A percentile compares a stretch with the other conserved stretches of the same genome.
Evolutionary conservation across 2,888 invertebrate species (phyloP).

Genomic region (Hyalella azteca): DNA sequence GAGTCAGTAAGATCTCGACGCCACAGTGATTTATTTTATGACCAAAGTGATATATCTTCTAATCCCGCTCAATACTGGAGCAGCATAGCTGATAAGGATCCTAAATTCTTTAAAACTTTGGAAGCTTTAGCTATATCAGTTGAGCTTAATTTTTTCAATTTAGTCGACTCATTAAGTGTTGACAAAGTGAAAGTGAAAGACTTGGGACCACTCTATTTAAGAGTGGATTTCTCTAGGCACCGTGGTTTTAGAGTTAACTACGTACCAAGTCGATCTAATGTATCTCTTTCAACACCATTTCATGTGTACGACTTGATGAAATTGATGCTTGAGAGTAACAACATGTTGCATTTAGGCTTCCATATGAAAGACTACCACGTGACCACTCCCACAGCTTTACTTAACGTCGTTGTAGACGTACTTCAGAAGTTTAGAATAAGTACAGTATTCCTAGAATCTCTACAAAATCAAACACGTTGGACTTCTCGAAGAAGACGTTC

Average conservation of each 20-base stretch:
- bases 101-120: conserved; percentile 49
- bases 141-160: conserved; percentile 52
- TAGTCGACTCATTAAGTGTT: conserved; percentile 39
- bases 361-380: conserved; percentile 53
- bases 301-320: conserved; percentile 54
- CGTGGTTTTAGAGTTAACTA: conserved; percentile 47
- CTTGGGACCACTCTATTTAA: conserved; percentile 51
- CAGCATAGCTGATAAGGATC: conserved; percentile 31
- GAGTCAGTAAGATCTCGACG: not conserved
- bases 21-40: not conserved
- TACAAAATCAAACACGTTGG: conserved; percentile 45
- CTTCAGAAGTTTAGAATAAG: conserved; percentile 51
- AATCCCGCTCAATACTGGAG: conserved; percentile 9
- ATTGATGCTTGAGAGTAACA: conserved; percentile 46
- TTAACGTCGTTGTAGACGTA: conserved; percentile 49
- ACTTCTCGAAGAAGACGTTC: not conserved
- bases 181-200: conserved; percentile 47
- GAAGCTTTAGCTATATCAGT: conserved; percentile 50
- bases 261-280: conserved; percentile 42
- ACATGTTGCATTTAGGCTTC: conserved; percentile 48
- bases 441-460: conserved; percentile 48
- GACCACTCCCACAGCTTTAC: conserved; percentile 50
- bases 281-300: conserved; percentile 48
- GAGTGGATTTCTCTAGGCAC: conserved; percentile 44
- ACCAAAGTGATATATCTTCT: not conserved